Conservation (phyloP, 2,797 vertebrate genomes). For the Leptoclinus maculatus region DNA sequence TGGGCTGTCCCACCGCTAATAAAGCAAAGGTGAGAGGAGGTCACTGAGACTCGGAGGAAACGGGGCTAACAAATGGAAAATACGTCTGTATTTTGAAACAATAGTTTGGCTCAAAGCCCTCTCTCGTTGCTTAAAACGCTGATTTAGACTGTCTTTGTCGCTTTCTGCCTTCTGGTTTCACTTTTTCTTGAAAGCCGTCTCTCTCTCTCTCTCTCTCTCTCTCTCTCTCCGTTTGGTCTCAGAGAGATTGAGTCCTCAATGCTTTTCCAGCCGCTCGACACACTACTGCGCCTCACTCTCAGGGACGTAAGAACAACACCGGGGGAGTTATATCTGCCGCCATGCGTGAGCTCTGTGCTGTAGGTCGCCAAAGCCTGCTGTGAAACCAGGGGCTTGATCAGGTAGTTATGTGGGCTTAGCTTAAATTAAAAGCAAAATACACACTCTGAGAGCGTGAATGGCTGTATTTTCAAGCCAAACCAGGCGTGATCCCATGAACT, state of each 20-base stretch:
- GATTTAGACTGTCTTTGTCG: slow-evolving; percentile 37
- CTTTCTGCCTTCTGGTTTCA: slow-evolving; percentile 4
- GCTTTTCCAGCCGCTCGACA: slow-evolving; percentile 41
- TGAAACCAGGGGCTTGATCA: slow-evolving; percentile 62
- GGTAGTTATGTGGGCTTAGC: slow-evolving; percentile 65
- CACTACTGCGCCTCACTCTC: slow-evolving; percentile 40
- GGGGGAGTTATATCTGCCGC: slow-evolving; percentile 52
- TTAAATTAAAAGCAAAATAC: slow-evolving; percentile 74
- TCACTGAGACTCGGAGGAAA: slow-evolving; percentile 58
- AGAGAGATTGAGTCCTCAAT: not conserved
- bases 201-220: not conserved
- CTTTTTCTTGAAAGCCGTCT: not conserved
- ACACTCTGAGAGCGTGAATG: slow-evolving; percentile 51
- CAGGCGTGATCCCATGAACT: slow-evolving; percentile 58
- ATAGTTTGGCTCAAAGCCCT: slow-evolving; percentile 24
- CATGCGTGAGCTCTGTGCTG: slow-evolving; percentile 62
- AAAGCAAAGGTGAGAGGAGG: slow-evolving; percentile 56
- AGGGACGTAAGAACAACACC: slow-evolving; percentile 65
- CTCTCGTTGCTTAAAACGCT: slow-evolving; percentile 34
- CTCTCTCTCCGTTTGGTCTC: slow-evolving; percentile 10
- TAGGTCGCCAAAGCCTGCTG: slow-evolving; percentile 65
- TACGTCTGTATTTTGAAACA: slow-evolving; percentile 44
- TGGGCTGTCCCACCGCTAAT: slow-evolving; percentile 44
- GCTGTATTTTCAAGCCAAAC: slow-evolving; percentile 65
- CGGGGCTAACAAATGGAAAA: slow-evolving; percentile 55